phyloP scores from a whole-genome alignment of 2,113 vertebrate genomes.

The Bagarius yarrelli region DNA sequence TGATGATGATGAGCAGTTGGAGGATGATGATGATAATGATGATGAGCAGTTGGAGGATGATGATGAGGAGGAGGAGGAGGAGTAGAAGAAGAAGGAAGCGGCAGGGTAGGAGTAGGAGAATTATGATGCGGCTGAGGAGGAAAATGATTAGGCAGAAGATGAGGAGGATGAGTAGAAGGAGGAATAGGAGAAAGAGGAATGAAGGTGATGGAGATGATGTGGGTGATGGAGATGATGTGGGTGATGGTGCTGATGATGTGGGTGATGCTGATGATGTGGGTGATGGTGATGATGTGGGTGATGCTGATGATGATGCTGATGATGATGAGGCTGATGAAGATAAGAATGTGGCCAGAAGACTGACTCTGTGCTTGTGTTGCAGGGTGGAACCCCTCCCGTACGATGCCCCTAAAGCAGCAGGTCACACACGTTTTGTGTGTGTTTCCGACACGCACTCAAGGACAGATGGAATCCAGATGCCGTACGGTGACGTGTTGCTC shows the following conservation, averaged over 20 bases:
- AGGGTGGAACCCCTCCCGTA: slow-evolving; percentile 91
- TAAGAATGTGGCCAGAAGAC: background rate
- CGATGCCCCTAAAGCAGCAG: slow-evolving; percentile 86
- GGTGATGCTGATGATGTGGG: background rate
- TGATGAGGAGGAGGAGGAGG: too few relatives aligned
- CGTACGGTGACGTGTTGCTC: slow-evolving; percentile 88
- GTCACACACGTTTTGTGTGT: slow-evolving; percentile 90
- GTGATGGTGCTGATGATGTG: background rate
- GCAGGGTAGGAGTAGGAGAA: too few relatives aligned
- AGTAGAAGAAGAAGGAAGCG: too few relatives aligned
- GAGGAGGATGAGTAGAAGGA: too few relatives aligned
- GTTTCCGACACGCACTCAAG: slow-evolving; percentile 91
- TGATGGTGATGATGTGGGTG: background rate
- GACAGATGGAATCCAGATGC: slow-evolving; percentile 94
- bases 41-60: too few relatives aligned
- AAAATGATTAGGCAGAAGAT: too few relatives aligned
- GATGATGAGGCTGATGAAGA: too few relatives aligned
- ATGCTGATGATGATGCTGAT: background rate
- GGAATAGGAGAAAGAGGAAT: too few relatives aligned
- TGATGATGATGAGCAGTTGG: too few relatives aligned
- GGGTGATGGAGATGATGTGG: background rate
- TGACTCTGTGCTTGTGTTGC: slow-evolving; percentile 64
- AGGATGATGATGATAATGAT: too few relatives aligned
- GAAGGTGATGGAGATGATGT: too few relatives aligned
- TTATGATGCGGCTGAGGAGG: too few relatives aligned